Evolutionary conservation across 1,140 invertebrate species (phyloP).

Genomic region (Tribolium madens): DNA sequence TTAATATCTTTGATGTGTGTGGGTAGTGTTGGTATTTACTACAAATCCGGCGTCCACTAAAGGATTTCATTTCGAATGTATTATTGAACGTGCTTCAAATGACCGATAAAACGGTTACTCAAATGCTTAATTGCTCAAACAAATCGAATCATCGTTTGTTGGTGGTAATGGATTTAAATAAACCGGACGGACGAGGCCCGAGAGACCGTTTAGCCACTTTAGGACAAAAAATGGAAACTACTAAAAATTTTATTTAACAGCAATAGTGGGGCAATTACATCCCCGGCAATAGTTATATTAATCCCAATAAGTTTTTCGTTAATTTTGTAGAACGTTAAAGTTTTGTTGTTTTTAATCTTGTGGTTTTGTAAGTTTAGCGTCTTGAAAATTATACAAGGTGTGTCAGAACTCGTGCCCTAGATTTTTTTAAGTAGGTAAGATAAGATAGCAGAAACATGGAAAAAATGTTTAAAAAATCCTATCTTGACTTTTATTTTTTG

Average conservation of each 20-base stretch:
- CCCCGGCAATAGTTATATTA: no score
- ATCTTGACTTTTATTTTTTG: no score
- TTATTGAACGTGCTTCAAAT: conserved; percentile 8
- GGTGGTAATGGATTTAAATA: not conserved
- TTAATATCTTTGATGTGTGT: conserved; percentile 31
- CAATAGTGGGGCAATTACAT: no score
- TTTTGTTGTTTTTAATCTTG: no score
- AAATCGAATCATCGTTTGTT: conserved; percentile 2
- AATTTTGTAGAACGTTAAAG: no score
- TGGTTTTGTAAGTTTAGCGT: no score
- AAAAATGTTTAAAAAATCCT: no score
- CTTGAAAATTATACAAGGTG: no score
- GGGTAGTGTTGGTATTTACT: conserved; percentile 9
- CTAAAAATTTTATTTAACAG: not conserved
- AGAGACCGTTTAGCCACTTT: not conserved
- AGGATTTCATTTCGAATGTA: conserved; percentile 2
- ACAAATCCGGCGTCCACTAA: not conserved
- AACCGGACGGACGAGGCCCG: not conserved
- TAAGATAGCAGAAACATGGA: no score
- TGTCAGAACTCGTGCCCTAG: no score
- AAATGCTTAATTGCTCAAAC: conserved; percentile 7
- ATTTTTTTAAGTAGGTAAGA: no score
- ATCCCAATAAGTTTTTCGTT: no score
- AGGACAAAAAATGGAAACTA: not conserved
- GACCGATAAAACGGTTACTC: conserved; percentile 5